phyloP scores from a whole-genome alignment of 2,888 invertebrate genomes.

The Pemphredon lugubris region DNA sequence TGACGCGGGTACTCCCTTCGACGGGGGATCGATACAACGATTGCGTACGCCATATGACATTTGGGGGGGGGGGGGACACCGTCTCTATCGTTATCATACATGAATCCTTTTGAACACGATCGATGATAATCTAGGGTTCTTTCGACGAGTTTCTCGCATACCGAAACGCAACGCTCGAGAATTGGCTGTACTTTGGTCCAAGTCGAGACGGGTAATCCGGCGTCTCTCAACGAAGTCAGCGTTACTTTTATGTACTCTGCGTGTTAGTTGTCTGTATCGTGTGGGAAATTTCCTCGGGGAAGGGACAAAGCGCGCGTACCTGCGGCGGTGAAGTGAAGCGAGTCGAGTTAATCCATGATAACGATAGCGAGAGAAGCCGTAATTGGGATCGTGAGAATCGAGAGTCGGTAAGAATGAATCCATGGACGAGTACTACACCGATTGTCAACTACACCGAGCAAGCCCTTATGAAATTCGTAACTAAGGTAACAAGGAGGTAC shows the following conservation, averaged over 20 bases:
- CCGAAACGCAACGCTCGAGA: no score
- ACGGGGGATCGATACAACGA: no score
- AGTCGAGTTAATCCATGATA: conserved; percentile 48
- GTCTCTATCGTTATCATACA: not conserved
- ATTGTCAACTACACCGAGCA: conserved; percentile 67
- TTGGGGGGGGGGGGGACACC: not conserved
- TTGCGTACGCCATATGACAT: no score
- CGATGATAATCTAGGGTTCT: not conserved
- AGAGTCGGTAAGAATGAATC: conserved; percentile 39
- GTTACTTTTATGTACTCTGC: no score
- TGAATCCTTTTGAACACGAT: not conserved
- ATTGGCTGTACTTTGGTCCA: no score
- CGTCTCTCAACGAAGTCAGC: no score
- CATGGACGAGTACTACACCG: conserved; percentile 62
- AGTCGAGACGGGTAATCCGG: no score
- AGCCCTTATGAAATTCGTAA: conserved; percentile 64
- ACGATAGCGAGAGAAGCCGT: conserved; percentile 30
- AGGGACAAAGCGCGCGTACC: conserved; percentile 22
- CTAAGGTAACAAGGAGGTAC: conserved; percentile 53
- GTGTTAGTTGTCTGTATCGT: conserved; percentile 14
- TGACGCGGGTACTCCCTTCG: no score
- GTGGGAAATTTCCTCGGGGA: conserved; percentile 18
- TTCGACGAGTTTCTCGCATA: not conserved
- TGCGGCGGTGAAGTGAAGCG: conserved; percentile 24
- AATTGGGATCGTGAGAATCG: conserved; percentile 38